Evolutionary conservation across 2,888 invertebrate species (phyloP).

Genomic region (Eupsilia transversa): DNA sequence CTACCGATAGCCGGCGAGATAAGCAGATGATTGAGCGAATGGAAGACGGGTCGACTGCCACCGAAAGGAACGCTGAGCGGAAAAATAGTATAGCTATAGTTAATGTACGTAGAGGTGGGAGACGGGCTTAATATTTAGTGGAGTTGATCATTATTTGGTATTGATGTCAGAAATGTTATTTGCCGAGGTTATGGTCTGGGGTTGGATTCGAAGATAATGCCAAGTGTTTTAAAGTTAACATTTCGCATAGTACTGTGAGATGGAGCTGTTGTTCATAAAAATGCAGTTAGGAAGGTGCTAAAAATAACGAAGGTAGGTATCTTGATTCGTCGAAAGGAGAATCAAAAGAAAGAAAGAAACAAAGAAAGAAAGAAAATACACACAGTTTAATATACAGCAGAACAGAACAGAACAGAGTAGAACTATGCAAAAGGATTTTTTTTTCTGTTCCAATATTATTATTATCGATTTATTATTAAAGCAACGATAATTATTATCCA

Average conservation of each 20-base stretch:
- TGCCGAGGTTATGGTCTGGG: neutral
- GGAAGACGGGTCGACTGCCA: slow-evolving; percentile 57
- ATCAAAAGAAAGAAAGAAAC: too few species aligned
- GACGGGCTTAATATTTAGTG: slow-evolving; percentile 13
- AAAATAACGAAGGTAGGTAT: neutral
- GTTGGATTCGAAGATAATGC: neutral
- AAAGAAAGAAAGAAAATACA: too few species aligned
- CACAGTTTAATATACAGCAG: too few species aligned
- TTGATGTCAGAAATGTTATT: neutral
- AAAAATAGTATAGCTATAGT: slow-evolving; percentile 49
- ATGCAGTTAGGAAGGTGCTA: neutral
- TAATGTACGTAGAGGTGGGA: neutral
- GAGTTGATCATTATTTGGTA: slow-evolving; percentile 17
- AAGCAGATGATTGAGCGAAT: slow-evolving; percentile 73
- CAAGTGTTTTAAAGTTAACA: neutral
- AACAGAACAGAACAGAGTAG: too few species aligned
- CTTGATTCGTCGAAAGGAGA: neutral
- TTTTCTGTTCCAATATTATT: neutral
- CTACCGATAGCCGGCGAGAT: slow-evolving; percentile 71
- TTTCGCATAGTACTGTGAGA: neutral
- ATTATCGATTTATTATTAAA: neutral
- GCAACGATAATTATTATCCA: neutral
- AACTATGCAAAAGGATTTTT: neutral
- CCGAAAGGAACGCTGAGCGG: slow-evolving; percentile 43
- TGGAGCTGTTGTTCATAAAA: neutral